Conservation (phyloP, 2,888 invertebrate genomes). For the Apodemia mormo region DNA sequence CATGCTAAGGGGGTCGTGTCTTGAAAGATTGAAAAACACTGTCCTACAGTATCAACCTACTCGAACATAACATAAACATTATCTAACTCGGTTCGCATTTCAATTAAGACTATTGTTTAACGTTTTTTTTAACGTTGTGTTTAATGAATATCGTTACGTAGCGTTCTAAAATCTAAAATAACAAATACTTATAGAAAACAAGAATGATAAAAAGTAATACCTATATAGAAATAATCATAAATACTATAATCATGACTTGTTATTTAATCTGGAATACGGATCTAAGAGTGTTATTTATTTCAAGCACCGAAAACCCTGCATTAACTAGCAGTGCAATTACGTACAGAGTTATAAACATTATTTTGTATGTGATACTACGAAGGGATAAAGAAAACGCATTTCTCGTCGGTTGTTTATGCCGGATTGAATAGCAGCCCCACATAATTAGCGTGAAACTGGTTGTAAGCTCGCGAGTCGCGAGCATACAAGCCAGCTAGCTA, state of each 20-base stretch:
- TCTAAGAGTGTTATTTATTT: no score
- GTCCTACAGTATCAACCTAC: no score
- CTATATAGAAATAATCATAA: background rate
- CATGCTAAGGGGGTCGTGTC: no score
- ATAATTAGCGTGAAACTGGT: constrained; percentile 54
- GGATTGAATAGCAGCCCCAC: constrained; percentile 49
- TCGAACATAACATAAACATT: no score
- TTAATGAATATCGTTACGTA: background rate
- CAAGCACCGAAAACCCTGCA: background rate
- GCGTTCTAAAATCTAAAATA: no score
- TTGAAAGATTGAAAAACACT: no score
- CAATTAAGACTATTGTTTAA: no score
- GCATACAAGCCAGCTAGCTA: constrained; percentile 38
- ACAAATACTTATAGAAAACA: background rate
- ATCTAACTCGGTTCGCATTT: no score
- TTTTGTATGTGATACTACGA: background rate
- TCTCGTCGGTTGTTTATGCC: constrained; percentile 50
- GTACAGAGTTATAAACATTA: background rate
- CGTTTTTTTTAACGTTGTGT: background rate
- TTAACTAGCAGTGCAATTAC: background rate
- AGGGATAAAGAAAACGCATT: background rate
- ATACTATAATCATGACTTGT: no score
- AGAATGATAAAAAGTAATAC: no score
- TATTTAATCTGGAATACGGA: no score
- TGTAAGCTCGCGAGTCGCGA: constrained; percentile 30